phyloP scores from a whole-genome alignment of 2,797 vertebrate genomes.

The Cyclura pinguis region DNA sequence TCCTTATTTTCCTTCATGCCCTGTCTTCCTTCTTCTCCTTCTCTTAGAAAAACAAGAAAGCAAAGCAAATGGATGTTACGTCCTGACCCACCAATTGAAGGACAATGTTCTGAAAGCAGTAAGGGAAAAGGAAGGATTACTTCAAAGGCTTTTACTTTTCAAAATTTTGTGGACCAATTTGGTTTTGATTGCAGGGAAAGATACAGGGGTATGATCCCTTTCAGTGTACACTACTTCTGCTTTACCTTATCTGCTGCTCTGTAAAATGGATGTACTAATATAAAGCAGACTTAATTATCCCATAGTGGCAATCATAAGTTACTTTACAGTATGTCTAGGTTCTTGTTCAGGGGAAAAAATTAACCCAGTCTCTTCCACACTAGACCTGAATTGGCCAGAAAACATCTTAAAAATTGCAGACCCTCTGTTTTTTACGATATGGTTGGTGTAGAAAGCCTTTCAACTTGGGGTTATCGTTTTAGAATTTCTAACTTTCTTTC shows the following conservation, averaged over 20 bases:
- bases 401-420: not conserved
- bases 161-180: not conserved
- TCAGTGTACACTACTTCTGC: not conserved
- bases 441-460: not conserved
- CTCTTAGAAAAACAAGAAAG: too few relatives aligned
- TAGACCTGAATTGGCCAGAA: not conserved
- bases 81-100: not conserved
- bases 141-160: not conserved
- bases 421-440: not conserved
- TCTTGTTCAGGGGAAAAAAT: not conserved
- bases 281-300: not conserved
- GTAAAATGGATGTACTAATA: not conserved
- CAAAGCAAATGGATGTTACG: not conserved
- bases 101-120: not conserved
- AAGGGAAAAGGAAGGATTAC: not conserved
- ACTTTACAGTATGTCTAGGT: not conserved
- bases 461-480: not conserved
- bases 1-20: not conserved
- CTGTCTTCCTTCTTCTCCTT: not conserved
- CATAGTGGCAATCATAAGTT: not conserved
- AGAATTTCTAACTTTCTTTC: not conserved
- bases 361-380: not conserved
- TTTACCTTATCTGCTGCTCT: too few relatives aligned
- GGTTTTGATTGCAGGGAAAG: not conserved
- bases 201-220: not conserved